Conservation (phyloP, 2,113 vertebrate species). For the Python bivittatus region DNA sequence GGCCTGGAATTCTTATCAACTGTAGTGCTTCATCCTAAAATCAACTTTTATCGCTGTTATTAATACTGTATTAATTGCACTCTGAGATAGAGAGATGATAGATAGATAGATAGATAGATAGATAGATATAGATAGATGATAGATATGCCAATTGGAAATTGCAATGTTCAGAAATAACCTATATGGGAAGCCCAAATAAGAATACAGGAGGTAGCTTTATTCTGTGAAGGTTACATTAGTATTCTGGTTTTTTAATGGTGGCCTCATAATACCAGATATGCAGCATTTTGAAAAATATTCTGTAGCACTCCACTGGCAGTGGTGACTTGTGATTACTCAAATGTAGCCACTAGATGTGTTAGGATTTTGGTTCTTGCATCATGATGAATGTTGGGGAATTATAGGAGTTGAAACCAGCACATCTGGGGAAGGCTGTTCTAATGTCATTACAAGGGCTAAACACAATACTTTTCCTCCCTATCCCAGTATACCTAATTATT, state of each 20-base stretch:
- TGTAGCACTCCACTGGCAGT: background rate
- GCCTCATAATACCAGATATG: too few relatives aligned
- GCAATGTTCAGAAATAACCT: conserved; percentile 17
- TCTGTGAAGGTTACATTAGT: background rate
- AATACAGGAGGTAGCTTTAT: conserved; percentile 57
- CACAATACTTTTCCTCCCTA: background rate
- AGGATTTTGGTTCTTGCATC: background rate
- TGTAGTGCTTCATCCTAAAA: conserved; percentile 47
- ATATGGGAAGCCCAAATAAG: conserved; percentile 18
- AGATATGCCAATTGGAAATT: background rate
- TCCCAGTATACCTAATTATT: background rate
- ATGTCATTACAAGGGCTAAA: background rate
- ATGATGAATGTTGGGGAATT: background rate
- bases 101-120: too few relatives aligned
- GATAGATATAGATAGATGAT: too few relatives aligned
- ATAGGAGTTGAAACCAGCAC: background rate
- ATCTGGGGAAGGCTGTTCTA: background rate
- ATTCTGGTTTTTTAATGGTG: conserved; percentile 49
- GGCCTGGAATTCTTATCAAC: conserved; percentile 56
- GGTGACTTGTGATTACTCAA: background rate
- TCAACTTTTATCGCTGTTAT: conserved; percentile 41
- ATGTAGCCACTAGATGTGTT: background rate
- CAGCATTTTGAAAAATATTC: background rate
- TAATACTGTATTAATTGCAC: conserved; percentile 35
- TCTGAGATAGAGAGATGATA: background rate